phyloP scores from a whole-genome alignment of 2,888 invertebrate genomes.

The Limulus polyphemus region DNA sequence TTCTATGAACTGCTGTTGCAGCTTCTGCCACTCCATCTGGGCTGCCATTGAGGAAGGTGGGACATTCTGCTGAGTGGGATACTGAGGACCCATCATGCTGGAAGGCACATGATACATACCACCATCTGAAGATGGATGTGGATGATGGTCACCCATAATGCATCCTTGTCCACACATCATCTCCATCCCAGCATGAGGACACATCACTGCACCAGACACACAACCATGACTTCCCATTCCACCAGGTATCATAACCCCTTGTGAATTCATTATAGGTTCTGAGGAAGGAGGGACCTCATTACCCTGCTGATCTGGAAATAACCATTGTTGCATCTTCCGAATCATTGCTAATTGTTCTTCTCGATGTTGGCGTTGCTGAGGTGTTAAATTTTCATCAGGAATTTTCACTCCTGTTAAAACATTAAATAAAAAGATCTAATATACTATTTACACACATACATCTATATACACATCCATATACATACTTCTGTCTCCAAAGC shows the following conservation, averaged over 20 bases:
- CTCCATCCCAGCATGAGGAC: conserved; percentile 20
- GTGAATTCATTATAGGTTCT: conserved; percentile 6
- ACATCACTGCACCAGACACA: conserved; percentile 19
- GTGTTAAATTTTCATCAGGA: conserved; percentile 89
- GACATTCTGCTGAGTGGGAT: conserved; percentile 12
- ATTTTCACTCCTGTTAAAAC: conserved; percentile 59
- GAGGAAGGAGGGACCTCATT: conserved; percentile 1
- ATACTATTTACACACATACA: neutral
- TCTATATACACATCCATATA: no score
- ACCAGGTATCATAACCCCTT: conserved; percentile 25
- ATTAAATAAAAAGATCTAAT: neutral
- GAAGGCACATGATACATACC: neutral
- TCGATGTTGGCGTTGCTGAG: conserved; percentile 84
- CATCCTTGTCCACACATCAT: conserved; percentile 7
- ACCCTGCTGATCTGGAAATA: conserved; percentile 59
- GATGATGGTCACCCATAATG: conserved; percentile 12
- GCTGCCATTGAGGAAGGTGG: conserved; percentile 39
- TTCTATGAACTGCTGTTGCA: conserved; percentile 75
- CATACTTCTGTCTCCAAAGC: no score
- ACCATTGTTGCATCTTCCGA: conserved; percentile 79
- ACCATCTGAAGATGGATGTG: conserved; percentile 12
- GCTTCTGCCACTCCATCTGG: conserved; percentile 79
- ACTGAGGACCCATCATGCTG: conserved; percentile 4
- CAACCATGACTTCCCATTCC: conserved; percentile 10
- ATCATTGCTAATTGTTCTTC: conserved; percentile 85